These are phyloP conservation scores for Phataginus tricuspis DNA, from an alignment of 2,797 vertebrate species.

Conservation along the genomic window DNA sequence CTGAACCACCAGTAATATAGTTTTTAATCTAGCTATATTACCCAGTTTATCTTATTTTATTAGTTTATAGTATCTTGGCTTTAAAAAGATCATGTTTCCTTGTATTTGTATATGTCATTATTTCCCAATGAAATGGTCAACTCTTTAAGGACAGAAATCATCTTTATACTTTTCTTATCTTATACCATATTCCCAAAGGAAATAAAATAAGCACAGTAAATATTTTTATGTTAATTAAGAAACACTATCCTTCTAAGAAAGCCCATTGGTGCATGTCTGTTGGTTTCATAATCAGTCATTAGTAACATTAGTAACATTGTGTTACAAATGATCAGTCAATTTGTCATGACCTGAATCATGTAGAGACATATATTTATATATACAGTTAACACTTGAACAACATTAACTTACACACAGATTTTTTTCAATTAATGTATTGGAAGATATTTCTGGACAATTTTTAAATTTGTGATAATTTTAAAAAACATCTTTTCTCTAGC, in stretches of 20 bases:
- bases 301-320: neutral
- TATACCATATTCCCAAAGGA: neutral
- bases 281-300: neutral
- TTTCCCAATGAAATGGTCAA: neutral
- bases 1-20: neutral
- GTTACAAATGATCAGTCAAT: neutral
- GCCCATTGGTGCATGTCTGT: neutral
- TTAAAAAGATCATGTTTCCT: neutral
- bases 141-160: neutral
- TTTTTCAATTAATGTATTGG: too few species aligned
- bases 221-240: neutral
- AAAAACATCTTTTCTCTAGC: too few species aligned
- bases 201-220: neutral
- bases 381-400: too few species aligned
- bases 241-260: neutral
- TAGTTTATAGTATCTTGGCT: neutral
- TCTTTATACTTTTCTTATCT: neutral
- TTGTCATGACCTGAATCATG: neutral
- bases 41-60: neutral
- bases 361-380: too few species aligned
- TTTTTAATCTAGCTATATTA: neutral
- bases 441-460: too few species aligned
- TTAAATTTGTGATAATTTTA: too few species aligned
- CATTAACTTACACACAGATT: too few species aligned
- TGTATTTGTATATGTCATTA: neutral